phyloP scores from a whole-genome alignment of 2,888 invertebrate genomes.

The Gortyna flavago region DNA sequence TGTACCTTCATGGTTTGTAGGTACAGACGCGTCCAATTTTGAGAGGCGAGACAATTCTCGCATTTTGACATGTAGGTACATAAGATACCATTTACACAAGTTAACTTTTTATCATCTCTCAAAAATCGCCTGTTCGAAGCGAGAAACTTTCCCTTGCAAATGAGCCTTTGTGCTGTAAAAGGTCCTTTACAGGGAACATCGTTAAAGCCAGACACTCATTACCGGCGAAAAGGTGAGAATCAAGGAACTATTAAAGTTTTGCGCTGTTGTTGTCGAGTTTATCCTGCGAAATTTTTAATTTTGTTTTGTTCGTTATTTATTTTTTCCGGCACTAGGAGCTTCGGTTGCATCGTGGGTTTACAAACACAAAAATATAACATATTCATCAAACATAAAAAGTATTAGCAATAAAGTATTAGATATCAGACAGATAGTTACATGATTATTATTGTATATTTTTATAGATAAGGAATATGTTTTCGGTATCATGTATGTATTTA shows the following conservation, averaged over 20 bases:
- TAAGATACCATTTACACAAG: not conserved
- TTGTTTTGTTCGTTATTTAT: not conserved
- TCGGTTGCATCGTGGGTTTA: not conserved
- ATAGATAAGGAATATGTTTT: too few species aligned
- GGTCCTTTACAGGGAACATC: conserved; percentile 37
- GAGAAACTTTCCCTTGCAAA: not conserved
- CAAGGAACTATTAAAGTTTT: conserved; percentile 42
- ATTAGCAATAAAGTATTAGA: too few species aligned
- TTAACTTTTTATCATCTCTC: not conserved
- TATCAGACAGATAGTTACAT: not conserved
- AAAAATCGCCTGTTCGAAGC: not conserved
- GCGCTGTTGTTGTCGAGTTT: not conserved
- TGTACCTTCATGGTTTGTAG: not conserved
- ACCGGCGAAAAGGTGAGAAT: conserved; percentile 47
- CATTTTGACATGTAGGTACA: not conserved
- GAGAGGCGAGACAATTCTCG: not conserved
- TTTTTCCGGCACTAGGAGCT: not conserved
- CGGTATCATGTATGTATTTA: too few species aligned
- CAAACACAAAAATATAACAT: not conserved
- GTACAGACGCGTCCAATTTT: not conserved
- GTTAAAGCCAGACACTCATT: conserved; percentile 48
- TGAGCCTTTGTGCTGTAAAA: conserved; percentile 1
- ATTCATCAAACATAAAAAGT: too few species aligned
- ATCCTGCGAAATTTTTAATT: conserved; percentile 12
- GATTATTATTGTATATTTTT: too few species aligned